Evolutionary conservation across 2,113 vertebrate species (phyloP), one percentile per base, ranked within the genome.

Genomic region (Podilymbus podiceps): DNA sequence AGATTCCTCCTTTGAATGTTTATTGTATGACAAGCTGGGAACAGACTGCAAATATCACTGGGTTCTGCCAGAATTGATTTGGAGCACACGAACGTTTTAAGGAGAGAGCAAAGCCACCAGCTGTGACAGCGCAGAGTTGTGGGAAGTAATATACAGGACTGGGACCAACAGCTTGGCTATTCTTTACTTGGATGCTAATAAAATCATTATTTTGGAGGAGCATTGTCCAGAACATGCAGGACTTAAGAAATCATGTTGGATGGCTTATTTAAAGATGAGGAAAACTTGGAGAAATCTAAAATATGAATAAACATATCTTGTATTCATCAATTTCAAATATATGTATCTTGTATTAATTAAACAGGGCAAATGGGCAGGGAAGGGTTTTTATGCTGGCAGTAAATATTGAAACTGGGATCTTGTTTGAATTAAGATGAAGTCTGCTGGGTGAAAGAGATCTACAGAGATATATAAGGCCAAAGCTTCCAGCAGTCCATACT

Each of bases 371-470:
- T 9, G 31, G 85, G 47, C 77, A 89, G 93, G 69, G 74, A 71
- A 59, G 79, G 69, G 14, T 31, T n/a, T 95, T 69, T 55, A 85
- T 76, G 47, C 71, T 84, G 87, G 76, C 76, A 6, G 63, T 66
- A 88, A 81, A 86, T 84, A 74, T 63, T 86, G 88, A 71, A 95
- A 88, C 92, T 93, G 93, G 85, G 92, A 85, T 98, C 98, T 98
- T 98, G 98, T 98, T 98, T 98, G 98, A 98, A 98, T 98, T 98
- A 98, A 94, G 94, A 95, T 35, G 90, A 96, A 94, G 95, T 97
- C 95, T 97, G 98, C 96, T 97, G 97, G 96, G 98, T 76, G 88
- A 97, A 97, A 97, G 97, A 95, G 40, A 96, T 97, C 97, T 89
- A 44, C 55, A 63, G 98, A 97, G 98, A 97, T 73, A 79, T 80